These are phyloP conservation scores for Pheosia tremula DNA, from an alignment of 2,888 invertebrate genomes.

Conservation along the genomic window DNA sequence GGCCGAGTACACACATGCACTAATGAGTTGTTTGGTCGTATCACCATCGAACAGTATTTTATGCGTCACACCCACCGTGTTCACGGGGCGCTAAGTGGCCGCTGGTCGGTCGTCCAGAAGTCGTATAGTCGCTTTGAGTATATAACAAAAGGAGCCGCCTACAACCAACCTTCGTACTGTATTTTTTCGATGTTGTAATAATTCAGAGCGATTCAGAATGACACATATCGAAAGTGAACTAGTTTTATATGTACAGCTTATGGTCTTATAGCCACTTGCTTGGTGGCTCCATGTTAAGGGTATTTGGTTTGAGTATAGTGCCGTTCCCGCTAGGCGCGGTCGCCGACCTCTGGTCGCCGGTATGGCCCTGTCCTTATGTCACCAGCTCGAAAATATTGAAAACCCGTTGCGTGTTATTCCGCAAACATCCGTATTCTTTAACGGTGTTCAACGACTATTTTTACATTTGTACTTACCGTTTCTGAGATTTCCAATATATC, in stretches of 20 bases:
- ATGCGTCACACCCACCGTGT: constrained; percentile 13
- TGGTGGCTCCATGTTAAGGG: no score
- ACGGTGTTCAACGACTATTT: no score
- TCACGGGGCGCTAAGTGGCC: constrained; percentile 48
- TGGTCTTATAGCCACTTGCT: no score
- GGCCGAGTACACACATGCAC: constrained; percentile 31
- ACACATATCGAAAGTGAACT: no score
- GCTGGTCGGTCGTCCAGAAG: constrained; percentile 17
- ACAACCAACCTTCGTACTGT: no score
- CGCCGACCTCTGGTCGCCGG: constrained; percentile 52
- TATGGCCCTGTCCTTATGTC: constrained; percentile 52
- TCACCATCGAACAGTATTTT: constrained; percentile 3
- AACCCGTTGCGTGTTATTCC: constrained; percentile 22
- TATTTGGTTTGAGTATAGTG: constrained; percentile 17
- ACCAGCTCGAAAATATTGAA: constrained; percentile 38
- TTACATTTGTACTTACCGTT: no score
- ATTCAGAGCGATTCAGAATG: no score
- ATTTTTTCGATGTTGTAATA: no score
- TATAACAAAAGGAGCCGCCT: no score
- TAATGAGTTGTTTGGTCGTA: constrained; percentile 31
- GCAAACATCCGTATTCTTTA: no score
- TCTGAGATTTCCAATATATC: no score
- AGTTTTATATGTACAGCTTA: no score
- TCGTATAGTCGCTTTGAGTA: constrained; percentile 16
- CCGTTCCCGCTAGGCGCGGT: constrained; percentile 55